Base-by-base conservation (phyloP, 2,113 vertebrate genomes). In the Formicarius rufipectus region DNA sequence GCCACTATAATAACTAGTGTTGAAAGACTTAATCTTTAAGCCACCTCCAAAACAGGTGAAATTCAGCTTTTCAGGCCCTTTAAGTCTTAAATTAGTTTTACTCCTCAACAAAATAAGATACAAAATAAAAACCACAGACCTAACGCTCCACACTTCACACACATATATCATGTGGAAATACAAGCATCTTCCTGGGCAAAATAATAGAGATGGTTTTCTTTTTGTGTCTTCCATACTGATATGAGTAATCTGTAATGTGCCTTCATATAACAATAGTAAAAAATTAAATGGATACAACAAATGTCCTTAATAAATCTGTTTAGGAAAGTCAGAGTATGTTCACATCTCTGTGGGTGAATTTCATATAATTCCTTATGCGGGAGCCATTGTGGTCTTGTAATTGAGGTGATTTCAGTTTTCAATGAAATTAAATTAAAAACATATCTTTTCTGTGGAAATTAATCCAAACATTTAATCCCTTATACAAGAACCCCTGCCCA, bases 101-200 rank as follows among this genome's bases (percentile, higher is more conserved):
- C 27, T 50, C 62, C 63, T 85, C 50, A 86, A 45, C 52, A 96
- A 94, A 94, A 91, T 81, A 66, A 95, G 71, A 83, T 47, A n/a
- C 19, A n/a, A 90, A 93, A 86, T 68, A 86, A 90, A 96, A 94
- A 81, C 53, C 73, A 78, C 63, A 93, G 74, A 91, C 74, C 71
- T 91, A 83, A 87, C 93, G 80, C 31, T 94, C 71, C 83, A 85
- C 71, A 69, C 50, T 82, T 96, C 89, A 40, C 35, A 91, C 30
- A 69, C 28, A 39, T 42, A 90, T 47, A 75, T 90, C 92, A 47
- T 92, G 82, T 96, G 64, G 59, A 39, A 84, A 74, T n/a, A 30
- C 67, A 94, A 77, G 1, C 7, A 12, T 81, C 88, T 83, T 92
- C 56, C 55, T 81, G 23, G 42, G 30, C 14, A 62, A 55, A 78